A percentile compares a stretch with the other conserved stretches of the same genome.
These are phyloP conservation scores for Strigops habroptila DNA, from an alignment of 2,113 vertebrate genomes.

Conservation along the genomic window DNA sequence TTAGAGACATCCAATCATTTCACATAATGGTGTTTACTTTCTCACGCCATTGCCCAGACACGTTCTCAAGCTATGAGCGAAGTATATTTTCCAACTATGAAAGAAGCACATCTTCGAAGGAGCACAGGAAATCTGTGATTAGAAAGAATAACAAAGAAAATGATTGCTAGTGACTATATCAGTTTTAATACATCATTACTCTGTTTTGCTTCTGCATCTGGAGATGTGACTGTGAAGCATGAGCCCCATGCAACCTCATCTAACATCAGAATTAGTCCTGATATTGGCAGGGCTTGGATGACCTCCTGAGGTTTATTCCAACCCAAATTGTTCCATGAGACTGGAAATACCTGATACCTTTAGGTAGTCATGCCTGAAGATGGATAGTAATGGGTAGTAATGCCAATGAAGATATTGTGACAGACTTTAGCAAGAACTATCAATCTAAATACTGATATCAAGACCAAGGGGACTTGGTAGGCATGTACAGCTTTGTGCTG, in stretches of 20 bases:
- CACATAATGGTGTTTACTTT: background rate
- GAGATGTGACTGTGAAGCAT: background rate
- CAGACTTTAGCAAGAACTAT: background rate
- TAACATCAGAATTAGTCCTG: background rate
- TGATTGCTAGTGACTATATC: background rate
- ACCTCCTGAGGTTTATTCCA: background rate
- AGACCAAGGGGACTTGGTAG: background rate
- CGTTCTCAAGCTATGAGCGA: background rate
- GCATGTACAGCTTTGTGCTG: accelerated
- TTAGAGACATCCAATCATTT: background rate
- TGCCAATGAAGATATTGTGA: background rate
- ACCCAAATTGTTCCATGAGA: background rate
- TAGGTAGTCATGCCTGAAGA: background rate
- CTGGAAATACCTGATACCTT: background rate
- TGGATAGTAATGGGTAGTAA: background rate
- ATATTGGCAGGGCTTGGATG: background rate
- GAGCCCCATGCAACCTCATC: background rate
- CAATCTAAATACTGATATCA: background rate
- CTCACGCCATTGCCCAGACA: background rate
- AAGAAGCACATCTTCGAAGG: background rate
- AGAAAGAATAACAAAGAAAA: background rate
- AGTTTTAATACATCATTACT: background rate
- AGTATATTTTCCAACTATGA: background rate
- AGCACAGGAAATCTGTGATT: background rate
- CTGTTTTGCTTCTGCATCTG: background rate